Evolutionary conservation across 2,113 vertebrate species (phyloP).

Genomic region (Canis aureus): DNA sequence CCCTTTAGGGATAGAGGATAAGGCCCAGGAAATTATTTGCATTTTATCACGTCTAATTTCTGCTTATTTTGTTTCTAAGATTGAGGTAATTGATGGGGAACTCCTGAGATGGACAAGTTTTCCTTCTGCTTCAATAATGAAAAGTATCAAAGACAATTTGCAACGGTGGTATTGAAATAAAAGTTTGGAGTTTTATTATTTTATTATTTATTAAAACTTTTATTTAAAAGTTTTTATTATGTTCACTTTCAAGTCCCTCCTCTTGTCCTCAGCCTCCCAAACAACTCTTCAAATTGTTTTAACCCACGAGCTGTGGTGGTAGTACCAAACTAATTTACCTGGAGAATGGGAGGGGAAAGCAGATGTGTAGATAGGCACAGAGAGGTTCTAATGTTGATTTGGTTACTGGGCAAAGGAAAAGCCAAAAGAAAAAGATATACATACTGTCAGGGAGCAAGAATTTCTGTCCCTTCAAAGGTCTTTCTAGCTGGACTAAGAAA

Average conservation of each 20-base stretch:
- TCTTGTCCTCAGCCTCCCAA: background rate
- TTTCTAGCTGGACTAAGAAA: background rate
- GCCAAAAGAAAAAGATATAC: too few species aligned
- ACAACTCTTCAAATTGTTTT: background rate
- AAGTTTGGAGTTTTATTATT: background rate
- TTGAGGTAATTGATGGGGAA: background rate
- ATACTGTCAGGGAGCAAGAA: background rate
- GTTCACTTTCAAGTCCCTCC: background rate
- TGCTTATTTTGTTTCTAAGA: constrained; percentile 26
- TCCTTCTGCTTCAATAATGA: background rate
- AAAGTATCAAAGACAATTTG: constrained; percentile 28
- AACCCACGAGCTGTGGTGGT: background rate
- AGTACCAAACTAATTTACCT: background rate
- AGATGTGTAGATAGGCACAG: background rate
- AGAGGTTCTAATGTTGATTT: background rate
- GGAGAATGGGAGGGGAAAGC: background rate
- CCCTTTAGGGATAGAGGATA: background rate
- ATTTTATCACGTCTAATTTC: constrained; percentile 17
- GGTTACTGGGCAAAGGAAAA: background rate
- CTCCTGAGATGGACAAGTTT: background rate
- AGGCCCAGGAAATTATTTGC: background rate
- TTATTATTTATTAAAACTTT: too few species aligned
- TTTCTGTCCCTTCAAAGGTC: background rate
- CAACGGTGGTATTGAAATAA: constrained; percentile 3
- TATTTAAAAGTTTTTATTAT: background rate